phyloP scores from a whole-genome alignment of 2,888 invertebrate species.

The Gymnoscelis rufifasciata region DNA sequence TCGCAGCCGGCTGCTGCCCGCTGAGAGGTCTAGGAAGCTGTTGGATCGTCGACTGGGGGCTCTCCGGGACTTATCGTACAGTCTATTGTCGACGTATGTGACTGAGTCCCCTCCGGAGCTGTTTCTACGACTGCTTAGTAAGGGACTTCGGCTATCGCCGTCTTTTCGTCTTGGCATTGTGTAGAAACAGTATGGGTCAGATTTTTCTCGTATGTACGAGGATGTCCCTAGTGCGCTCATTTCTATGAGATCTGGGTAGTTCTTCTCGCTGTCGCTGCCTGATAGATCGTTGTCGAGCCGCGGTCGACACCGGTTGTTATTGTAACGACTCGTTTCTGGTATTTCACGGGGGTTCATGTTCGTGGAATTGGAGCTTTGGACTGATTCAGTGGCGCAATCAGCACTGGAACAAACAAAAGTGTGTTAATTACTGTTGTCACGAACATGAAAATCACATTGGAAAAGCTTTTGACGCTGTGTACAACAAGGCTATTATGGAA shows the following conservation, averaged over 20 bases:
- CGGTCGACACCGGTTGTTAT: slow-evolving; percentile 62
- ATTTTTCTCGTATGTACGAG: slow-evolving; percentile 63
- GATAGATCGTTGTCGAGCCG: slow-evolving; percentile 72
- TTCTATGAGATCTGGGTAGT: slow-evolving; percentile 78
- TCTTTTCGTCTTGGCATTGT: slow-evolving; percentile 82
- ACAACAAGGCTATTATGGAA: no score
- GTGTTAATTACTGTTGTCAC: background rate
- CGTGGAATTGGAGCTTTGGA: slow-evolving; percentile 78
- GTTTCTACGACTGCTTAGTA: slow-evolving; percentile 84
- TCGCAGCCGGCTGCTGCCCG: slow-evolving; percentile 63
- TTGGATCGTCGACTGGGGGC: slow-evolving; percentile 79
- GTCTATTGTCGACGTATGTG: slow-evolving; percentile 56
- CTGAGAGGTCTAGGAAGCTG: slow-evolving; percentile 84
- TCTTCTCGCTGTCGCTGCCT: slow-evolving; percentile 73
- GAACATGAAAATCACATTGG: background rate
- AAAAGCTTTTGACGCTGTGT: no score
- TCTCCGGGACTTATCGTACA: slow-evolving; percentile 55
- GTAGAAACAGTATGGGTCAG: slow-evolving; percentile 78
- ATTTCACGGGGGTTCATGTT: slow-evolving; percentile 63
- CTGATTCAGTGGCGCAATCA: slow-evolving; percentile 71
- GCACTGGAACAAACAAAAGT: slow-evolving; percentile 50
- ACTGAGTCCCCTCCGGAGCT: slow-evolving; percentile 85
- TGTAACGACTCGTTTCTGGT: slow-evolving; percentile 60
- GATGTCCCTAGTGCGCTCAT: slow-evolving; percentile 68
- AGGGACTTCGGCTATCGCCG: slow-evolving; percentile 86